These are phyloP conservation scores for Andrena bicolor DNA, from an alignment of 2,888 invertebrate species.

Conservation along the genomic window DNA sequence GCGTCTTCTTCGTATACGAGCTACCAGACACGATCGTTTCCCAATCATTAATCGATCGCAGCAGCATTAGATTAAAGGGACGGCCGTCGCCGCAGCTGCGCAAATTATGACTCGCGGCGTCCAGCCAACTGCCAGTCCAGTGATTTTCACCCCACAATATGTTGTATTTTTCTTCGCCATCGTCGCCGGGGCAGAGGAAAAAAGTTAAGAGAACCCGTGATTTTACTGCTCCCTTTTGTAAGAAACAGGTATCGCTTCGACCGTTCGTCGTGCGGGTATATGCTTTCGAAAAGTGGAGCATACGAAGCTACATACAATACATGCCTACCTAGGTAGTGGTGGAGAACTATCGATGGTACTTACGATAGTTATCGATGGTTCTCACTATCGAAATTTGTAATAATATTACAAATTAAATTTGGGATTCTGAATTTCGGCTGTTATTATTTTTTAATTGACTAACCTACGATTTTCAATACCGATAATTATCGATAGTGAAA, in stretches of 20 bases:
- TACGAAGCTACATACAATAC: neutral
- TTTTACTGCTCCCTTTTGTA: conserved; percentile 15
- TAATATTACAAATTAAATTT: no score
- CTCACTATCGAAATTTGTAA: no score
- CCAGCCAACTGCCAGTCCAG: conserved; percentile 6
- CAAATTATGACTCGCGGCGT: conserved; percentile 43
- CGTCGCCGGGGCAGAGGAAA: neutral
- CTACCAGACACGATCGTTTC: conserved; percentile 55
- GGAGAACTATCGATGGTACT: no score
- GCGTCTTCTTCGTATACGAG: conserved; percentile 18
- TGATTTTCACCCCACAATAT: conserved; percentile 37
- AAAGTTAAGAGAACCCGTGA: conserved; percentile 1
- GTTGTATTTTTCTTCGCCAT: conserved; percentile 1
- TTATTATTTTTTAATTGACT: no score
- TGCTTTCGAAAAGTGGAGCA: conserved; percentile 20
- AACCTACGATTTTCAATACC: no score
- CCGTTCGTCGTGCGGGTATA: neutral
- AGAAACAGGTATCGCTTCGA: conserved; percentile 30
- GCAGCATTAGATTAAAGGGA: conserved; percentile 53
- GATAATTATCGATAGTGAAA: no score
- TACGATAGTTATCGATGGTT: no score
- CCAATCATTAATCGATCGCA: conserved; percentile 56
- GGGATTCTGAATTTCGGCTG: no score
- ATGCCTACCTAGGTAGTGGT: no score
- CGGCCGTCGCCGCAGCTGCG: conserved; percentile 27